Conservation (phyloP, 2,113 vertebrate genomes). For the Caranx melampygus region DNA sequence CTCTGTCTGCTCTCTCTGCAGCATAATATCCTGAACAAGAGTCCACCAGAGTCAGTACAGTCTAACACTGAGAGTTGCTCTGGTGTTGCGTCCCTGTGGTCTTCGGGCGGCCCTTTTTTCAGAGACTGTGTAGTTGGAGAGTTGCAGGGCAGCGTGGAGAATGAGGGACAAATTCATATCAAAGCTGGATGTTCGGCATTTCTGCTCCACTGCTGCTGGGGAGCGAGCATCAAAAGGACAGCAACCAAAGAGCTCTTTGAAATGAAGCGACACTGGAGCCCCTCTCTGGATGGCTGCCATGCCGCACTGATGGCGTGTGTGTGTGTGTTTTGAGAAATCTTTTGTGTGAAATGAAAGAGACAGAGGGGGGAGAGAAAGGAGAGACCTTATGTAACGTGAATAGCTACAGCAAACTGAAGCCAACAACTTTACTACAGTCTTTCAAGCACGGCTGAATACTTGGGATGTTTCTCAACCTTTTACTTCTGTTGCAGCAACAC, state of each 20-base stretch:
- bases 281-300: slow-evolving; percentile 72
- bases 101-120: background rate
- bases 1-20: background rate
- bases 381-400: slow-evolving; percentile 72
- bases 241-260: slow-evolving; percentile 76
- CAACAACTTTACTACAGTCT: slow-evolving; percentile 69
- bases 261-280: slow-evolving; percentile 69
- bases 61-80: background rate
- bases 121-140: background rate
- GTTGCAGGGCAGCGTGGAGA: slow-evolving; percentile 47
- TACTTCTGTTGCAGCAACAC: slow-evolving; percentile 38
- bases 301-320: slow-evolving; percentile 58
- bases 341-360: slow-evolving; percentile 63
- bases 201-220: slow-evolving; percentile 67
- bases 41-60: too few species aligned
- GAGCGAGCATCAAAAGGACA: slow-evolving; percentile 72
- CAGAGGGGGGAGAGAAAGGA: background rate
- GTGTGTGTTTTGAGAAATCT: slow-evolving; percentile 59
- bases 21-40: background rate
- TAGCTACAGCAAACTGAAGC: slow-evolving; percentile 60
- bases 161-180: slow-evolving; percentile 69
- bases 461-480: slow-evolving; percentile 61
- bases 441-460: slow-evolving; percentile 45
- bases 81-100: background rate
- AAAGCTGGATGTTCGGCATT: slow-evolving; percentile 60